Percentiles rank a stretch among this genome's conserved stretches.
Conservation (phyloP, 2,888 invertebrate species). For the Penaeus monodon region DNA sequence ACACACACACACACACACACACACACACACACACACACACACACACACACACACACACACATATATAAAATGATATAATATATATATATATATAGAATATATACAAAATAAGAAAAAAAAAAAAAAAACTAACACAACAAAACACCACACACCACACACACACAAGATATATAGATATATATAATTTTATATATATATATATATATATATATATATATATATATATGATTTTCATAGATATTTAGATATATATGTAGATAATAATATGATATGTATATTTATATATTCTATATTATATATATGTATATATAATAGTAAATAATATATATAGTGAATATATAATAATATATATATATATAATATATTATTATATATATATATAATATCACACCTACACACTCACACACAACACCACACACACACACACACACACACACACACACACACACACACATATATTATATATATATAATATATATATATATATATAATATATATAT, state of each 20-base stretch:
- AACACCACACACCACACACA: too few relatives aligned
- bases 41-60: too few relatives aligned
- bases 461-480: neutral
- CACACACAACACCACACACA: neutral
- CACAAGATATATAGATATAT: too few relatives aligned
- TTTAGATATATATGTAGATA: neutral
- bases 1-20: too few relatives aligned
- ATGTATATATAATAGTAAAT: neutral
- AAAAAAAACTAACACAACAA: too few relatives aligned
- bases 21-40: too few relatives aligned
- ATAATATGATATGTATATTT: neutral
- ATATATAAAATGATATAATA: too few relatives aligned
- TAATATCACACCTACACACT: neutral
- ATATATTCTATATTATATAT: neutral
- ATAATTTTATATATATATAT: too few relatives aligned
- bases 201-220: too few relatives aligned
- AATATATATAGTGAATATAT: conserved; percentile 6
- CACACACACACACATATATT: neutral
- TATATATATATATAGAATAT: too few relatives aligned
- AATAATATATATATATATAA: conserved; percentile 16
- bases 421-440: neutral
- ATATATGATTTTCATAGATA: too few relatives aligned
- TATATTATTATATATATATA: conserved; percentile 11
- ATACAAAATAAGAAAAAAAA: too few relatives aligned
- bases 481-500: neutral